Conservation (phyloP, 2,888 invertebrate species). For the Drosophila mettleri region DNA sequence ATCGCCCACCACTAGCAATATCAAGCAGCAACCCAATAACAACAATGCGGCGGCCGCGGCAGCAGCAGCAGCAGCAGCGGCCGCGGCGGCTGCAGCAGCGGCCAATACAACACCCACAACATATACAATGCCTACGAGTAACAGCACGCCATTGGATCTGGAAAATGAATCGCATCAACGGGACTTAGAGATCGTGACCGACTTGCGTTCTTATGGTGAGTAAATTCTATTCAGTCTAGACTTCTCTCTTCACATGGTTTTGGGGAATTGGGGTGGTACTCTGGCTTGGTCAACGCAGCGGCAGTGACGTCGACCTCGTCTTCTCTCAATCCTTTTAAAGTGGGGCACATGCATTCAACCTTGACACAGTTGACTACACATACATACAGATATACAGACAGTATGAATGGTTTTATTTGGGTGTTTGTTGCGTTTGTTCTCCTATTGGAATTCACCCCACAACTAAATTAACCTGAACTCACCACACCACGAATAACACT, state of each 20-base stretch:
- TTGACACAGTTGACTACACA: slow-evolving; percentile 66
- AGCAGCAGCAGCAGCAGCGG: slow-evolving; percentile 42
- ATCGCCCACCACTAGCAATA: slow-evolving; percentile 39
- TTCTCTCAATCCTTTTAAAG: slow-evolving; percentile 55
- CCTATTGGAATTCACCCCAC: slow-evolving; percentile 35
- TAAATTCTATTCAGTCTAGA: slow-evolving; percentile 39
- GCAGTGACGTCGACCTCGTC: slow-evolving; percentile 17
- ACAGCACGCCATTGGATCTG: slow-evolving; percentile 61
- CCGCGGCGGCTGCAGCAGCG: slow-evolving; percentile 48
- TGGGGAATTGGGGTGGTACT: neutral
- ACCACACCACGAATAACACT: slow-evolving; percentile 20
- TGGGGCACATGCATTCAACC: slow-evolving; percentile 74
- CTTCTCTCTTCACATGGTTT: slow-evolving; percentile 6
- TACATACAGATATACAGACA: neutral
- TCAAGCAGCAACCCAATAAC: slow-evolving; percentile 15
- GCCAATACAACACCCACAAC: slow-evolving; percentile 33
- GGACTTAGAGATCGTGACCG: slow-evolving; percentile 66
- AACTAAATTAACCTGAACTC: slow-evolving; percentile 32
- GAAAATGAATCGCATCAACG: slow-evolving; percentile 66
- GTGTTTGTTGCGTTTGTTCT: slow-evolving; percentile 31
- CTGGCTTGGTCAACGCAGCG: slow-evolving; percentile 39
- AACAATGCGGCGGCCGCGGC: slow-evolving; percentile 37
- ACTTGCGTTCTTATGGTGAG: slow-evolving; percentile 70
- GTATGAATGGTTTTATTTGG: slow-evolving; percentile 29
- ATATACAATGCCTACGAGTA: slow-evolving; percentile 51